Base-by-base conservation (phyloP, 2,113 vertebrate genomes). In the Osmerus eperlanus region DNA sequence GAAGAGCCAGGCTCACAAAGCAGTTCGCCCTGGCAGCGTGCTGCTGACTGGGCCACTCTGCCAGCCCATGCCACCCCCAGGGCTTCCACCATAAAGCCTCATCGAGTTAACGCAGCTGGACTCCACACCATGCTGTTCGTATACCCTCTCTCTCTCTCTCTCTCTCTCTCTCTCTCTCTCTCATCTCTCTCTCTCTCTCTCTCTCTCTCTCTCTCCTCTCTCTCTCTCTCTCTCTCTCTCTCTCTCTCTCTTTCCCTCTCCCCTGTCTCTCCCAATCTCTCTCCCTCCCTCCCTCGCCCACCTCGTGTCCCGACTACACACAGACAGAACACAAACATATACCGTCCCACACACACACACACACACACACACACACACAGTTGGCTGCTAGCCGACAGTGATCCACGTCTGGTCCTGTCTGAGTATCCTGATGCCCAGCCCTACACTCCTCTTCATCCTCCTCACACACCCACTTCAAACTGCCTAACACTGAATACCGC, bases 1-100 rank as follows among this genome's bases (percentile, higher is more conserved):
- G 68, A 51, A 25, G 78, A 75, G 74, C 78, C 74, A 66, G 66
- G 69, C 65, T 76, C 73, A 87, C 84, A 75, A 83, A 72, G 74
- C 77, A 78, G 81, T 79, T 21, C 75, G 83, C 80, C 59, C 60
- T 59, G 85, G 84, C 83, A 52, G 64, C 32, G 70, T 51, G 81
- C 82, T 71, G 66, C 83, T 70, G 76, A 76, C 65, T 54, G 76
- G 65, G 55, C 66, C 59, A 14, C 66, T 70, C 69, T 72, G 78
- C 71, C 78, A 78, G 32, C 71, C 68, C 72, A 70, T 74, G 59
- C 28, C 66, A 58, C 51, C 25, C 29, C 16, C 29, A 16, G 7
- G 16, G 28, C 0, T 4, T 29, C 28, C 14, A 6, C 28, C 16
- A 28, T 36, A 29, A 18, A 41, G 62, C 29, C 62, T 36, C 28